phyloP scores from a whole-genome alignment of 1,140 invertebrate genomes.

The Hermetia illucens region DNA sequence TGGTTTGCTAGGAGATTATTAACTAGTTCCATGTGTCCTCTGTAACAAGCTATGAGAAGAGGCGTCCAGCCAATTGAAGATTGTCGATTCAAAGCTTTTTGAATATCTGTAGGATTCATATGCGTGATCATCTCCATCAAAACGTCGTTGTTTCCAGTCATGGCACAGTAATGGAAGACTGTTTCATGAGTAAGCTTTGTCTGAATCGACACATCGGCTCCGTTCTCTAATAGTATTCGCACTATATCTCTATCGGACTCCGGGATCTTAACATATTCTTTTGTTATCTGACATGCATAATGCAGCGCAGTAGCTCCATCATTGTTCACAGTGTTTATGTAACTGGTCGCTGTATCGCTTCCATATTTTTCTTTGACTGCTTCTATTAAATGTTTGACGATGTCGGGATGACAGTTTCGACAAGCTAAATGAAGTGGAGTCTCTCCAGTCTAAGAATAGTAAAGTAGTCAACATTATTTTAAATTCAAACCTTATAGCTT shows the following conservation, averaged over 20 bases:
- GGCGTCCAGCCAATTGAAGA: slow-evolving; percentile 90
- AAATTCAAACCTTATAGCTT: too few species aligned
- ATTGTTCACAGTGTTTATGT: slow-evolving; percentile 71
- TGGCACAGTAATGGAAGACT: slow-evolving; percentile 86
- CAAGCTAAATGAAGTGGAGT: slow-evolving; percentile 87
- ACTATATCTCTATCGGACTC: slow-evolving; percentile 85
- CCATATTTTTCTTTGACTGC: slow-evolving; percentile 67
- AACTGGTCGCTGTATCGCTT: slow-evolving; percentile 49
- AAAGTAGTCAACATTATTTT: too few species aligned
- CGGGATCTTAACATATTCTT: slow-evolving; percentile 52
- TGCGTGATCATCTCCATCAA: slow-evolving; percentile 84
- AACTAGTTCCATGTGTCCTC: slow-evolving; percentile 68
- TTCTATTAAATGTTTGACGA: slow-evolving; percentile 69
- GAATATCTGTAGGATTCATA: slow-evolving; percentile 72
- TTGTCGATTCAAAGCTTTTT: slow-evolving; percentile 87
- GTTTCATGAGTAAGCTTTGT: slow-evolving; percentile 84
- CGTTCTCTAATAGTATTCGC: slow-evolving; percentile 71
- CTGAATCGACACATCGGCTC: slow-evolving; percentile 72
- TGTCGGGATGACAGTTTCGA: slow-evolving; percentile 67
- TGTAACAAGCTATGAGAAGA: slow-evolving; percentile 76
- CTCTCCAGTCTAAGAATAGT: slow-evolving; percentile 73
- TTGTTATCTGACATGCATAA: slow-evolving; percentile 68
- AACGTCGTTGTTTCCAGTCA: slow-evolving; percentile 91
- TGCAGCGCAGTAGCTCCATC: slow-evolving; percentile 90
- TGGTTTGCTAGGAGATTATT: slow-evolving; percentile 78